Evolutionary conservation across 2,888 invertebrate species (phyloP).

Genomic region (Ichneumoninae sp.): DNA sequence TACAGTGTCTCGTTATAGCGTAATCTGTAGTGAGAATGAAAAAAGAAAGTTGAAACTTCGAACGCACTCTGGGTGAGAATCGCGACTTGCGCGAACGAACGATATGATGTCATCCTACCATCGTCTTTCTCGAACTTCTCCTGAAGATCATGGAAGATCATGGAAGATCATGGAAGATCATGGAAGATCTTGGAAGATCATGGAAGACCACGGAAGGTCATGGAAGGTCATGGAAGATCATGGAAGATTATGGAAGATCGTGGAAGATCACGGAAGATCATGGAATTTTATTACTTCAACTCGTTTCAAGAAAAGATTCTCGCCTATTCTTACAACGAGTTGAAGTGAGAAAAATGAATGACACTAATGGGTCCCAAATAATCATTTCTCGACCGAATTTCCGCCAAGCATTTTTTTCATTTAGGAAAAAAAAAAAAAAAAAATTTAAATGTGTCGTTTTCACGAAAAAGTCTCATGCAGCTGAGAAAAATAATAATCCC

Average conservation of each 20-base stretch:
- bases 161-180: too few species aligned
- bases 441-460: too few species aligned
- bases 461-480: too few species aligned
- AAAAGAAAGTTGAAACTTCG: slow-evolving; percentile 4
- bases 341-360: neutral
- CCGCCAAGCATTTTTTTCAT: too few species aligned
- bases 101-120: slow-evolving; percentile 13
- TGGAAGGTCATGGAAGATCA: too few species aligned
- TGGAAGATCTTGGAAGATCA: too few species aligned
- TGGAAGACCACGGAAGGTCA: too few species aligned
- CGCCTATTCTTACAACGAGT: neutral
- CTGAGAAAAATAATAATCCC: too few species aligned
- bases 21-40: neutral
- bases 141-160: too few species aligned
- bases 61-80: neutral
- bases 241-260: too few species aligned
- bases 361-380: neutral
- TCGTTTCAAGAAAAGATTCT: neutral
- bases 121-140: neutral
- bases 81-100: neutral
- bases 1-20: neutral
- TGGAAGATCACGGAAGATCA: neutral
- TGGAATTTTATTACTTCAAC: neutral
- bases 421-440: too few species aligned
- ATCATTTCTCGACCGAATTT: too few species aligned